Evolutionary conservation across 2,888 invertebrate species (phyloP), one percentile per base, ranked within the genome.

Genomic region (Brenthis ino): DNA sequence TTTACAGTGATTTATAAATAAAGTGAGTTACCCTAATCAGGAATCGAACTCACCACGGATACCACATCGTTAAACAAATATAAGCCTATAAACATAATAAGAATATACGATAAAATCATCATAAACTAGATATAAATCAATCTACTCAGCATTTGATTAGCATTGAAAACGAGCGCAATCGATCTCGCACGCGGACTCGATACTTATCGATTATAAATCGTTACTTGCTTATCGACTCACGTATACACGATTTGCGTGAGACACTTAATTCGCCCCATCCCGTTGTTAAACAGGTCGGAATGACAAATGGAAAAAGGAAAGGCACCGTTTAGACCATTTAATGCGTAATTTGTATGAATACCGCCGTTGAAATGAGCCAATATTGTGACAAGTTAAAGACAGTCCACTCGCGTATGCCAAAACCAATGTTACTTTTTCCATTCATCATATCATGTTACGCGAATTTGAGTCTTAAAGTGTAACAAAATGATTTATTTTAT

Each of bases 261-360:
- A 79, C 82, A 81, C 80, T 83, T 81, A 84, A 88, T 85, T 81
- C 83, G 72, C 79, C 72, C 84, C 88, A 86, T 88, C 86, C 88
- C 88, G 88, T 86, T 86, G 86, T 85, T 81, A 86, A 86, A 80
- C 78, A 82, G 81, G 72, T 70, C 80, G 77, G 86, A 89, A 90
- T 91, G 89, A 91, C 85, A 82, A 87, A 91, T 91, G 84, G 85
- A 81, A 85, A 89, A 89, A 87, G 89, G 89, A 89, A 90, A 87
- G 85, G 84, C 83, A 78, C 78, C 82, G 79, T 83, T 87, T 84
- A 85, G 85, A 85, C 74, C 75, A 78, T 80, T 82, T 85, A 87
- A 87, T 83, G 76, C 78, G 83, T 84, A 75, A 89, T 91, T 91
- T 86, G 88, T 91, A 91, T 90, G 88, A 84, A 79, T 75, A 78